phyloP scores from a whole-genome alignment of 1,140 invertebrate species.

The Zeugodacus cucurbitae region DNA sequence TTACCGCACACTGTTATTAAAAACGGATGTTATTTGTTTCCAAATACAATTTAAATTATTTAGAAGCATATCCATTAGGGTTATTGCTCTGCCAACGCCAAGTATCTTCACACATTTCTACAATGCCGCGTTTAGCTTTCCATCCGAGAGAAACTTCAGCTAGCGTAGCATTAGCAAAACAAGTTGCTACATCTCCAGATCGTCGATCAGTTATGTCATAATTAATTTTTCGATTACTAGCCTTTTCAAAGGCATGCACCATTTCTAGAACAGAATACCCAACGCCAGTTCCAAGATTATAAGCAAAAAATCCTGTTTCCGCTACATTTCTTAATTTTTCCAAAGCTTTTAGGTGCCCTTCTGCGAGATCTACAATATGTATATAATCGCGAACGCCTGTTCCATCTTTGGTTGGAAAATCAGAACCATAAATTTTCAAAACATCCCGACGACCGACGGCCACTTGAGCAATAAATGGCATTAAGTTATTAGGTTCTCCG shows the following conservation, averaged over 20 bases:
- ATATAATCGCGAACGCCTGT: conserved; percentile 99
- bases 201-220: conserved; percentile 82
- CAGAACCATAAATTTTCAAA: conserved; percentile 89
- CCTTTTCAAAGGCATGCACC: conserved; percentile 85
- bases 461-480: conserved; percentile 97
- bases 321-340: conserved; percentile 73
- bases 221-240: conserved; percentile 78
- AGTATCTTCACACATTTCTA: conserved; percentile 92
- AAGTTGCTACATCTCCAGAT: conserved; percentile 83
- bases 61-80: conserved; percentile 76
- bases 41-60: conserved; percentile 47
- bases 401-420: conserved; percentile 95
- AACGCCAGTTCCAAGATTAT: conserved; percentile 95
- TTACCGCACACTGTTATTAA: too few species aligned
- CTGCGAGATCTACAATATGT: conserved; percentile 94
- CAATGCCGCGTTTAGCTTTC: conserved; percentile 80
- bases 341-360: conserved; percentile 90
- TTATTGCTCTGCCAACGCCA: conserved; percentile 93
- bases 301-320: conserved; percentile 80
- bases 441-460: conserved; percentile 86
- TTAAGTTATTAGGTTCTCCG: conserved; percentile 96
- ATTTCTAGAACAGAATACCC: conserved; percentile 95
- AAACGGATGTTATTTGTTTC: too few species aligned
- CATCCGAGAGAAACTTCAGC: conserved; percentile 85
- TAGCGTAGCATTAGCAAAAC: conserved; percentile 84